Percentiles rank a stretch among this genome's conserved stretches.
Evolutionary conservation across 2,113 vertebrate genomes (phyloP).

Genomic region (Gymnobelideus leadbeateri): DNA sequence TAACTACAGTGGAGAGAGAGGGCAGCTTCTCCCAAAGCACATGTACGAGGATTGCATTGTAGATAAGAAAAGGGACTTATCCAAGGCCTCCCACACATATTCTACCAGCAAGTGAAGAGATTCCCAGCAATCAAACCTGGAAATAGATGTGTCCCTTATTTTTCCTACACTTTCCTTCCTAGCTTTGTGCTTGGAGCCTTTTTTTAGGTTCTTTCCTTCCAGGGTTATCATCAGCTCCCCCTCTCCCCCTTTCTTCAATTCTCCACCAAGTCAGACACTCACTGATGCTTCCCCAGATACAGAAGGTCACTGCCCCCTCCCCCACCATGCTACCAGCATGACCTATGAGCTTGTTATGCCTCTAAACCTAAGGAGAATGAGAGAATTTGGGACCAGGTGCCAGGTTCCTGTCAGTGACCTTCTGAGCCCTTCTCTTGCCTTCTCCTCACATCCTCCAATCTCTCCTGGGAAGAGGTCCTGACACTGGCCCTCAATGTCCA

Average conservation of each 20-base stretch:
- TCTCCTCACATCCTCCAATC: not conserved
- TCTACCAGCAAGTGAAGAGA: rapidly evolving
- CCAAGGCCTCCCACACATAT: not conserved
- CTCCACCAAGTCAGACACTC: not conserved
- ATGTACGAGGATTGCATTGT: not conserved
- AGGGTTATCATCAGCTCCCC: not conserved
- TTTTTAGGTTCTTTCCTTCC: not conserved
- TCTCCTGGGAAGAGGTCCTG: not conserved
- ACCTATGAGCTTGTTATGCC: not conserved
- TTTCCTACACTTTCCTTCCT: rapidly evolving
- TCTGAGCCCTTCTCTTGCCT: not conserved
- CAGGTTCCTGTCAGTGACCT: rapidly evolving
- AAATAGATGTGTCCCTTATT: rapidly evolving
- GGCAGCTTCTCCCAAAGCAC: not conserved
- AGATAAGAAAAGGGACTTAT: not conserved
- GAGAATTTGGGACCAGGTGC: not conserved
- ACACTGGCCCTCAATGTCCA: not conserved
- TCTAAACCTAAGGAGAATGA: rapidly evolving
- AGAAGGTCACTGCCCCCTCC: too few species aligned
- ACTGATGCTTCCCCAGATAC: not conserved
- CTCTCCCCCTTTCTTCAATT: not conserved
- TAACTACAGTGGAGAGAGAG: not conserved
- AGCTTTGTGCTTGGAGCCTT: rapidly evolving
- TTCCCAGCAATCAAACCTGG: not conserved
- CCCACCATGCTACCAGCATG: too few species aligned